Percentiles rank a stretch among this genome's conserved stretches.
phyloP scores from a whole-genome alignment of 2,888 invertebrate genomes.

The Acronicta psi region DNA sequence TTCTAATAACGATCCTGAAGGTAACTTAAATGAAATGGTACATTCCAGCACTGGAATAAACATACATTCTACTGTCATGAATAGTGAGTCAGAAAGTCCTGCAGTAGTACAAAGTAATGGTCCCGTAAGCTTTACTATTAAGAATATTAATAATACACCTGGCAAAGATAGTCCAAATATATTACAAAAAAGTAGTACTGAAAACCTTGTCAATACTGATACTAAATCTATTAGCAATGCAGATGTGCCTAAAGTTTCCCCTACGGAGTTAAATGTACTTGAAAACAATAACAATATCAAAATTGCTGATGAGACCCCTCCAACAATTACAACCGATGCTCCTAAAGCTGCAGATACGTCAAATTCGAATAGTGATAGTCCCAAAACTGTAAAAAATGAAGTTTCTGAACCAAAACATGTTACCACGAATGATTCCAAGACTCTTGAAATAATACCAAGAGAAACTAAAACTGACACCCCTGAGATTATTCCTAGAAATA shows the following conservation, averaged over 20 bases:
- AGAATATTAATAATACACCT: background rate
- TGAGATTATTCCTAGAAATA: background rate
- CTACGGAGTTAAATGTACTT: conserved; percentile 1
- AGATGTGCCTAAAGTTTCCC: background rate
- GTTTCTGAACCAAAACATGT: background rate
- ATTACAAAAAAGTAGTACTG: background rate
- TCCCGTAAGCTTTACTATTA: background rate
- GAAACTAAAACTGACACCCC: background rate
- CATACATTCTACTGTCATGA: background rate
- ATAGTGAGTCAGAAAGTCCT: background rate
- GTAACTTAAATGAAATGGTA: background rate
- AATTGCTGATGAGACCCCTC: background rate
- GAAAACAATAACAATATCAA: background rate
- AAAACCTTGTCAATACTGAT: background rate
- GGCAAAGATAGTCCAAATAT: background rate
- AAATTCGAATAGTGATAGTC: background rate
- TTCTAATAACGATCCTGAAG: background rate
- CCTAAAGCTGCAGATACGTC: background rate
- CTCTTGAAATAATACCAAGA: background rate
- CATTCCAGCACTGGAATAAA: background rate
- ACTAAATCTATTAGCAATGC: background rate
- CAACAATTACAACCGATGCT: background rate
- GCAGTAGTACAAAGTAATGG: too few species aligned
- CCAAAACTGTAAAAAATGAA: background rate
- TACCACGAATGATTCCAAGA: background rate